Percentiles rank a stretch among this genome's conserved stretches.
Conservation (phyloP, 1,140 invertebrate genomes). For the Pteromalus puparum region DNA sequence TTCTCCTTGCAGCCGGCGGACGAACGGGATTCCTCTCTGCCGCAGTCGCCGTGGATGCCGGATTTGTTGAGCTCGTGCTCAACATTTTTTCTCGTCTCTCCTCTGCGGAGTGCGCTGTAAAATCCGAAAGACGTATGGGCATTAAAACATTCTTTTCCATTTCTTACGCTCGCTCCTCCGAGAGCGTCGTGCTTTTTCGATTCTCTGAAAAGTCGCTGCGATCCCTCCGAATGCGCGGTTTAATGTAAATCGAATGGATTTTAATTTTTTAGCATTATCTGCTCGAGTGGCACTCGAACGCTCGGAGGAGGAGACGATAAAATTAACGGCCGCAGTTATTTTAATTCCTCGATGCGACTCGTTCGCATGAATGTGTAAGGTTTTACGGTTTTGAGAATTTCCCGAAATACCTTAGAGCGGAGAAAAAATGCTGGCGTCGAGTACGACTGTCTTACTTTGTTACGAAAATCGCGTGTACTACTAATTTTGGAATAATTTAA, state of each 20-base stretch:
- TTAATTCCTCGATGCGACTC: not conserved
- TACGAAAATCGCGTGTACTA: constrained; percentile 25
- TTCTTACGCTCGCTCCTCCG: not conserved
- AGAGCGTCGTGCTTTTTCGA: not conserved
- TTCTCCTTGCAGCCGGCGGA: not conserved
- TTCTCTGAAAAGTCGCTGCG: not conserved
- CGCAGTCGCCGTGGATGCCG: not conserved
- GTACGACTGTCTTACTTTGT: not conserved
- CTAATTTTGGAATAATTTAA: constrained; percentile 38
- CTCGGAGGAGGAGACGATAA: not conserved
- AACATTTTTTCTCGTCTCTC: not conserved
- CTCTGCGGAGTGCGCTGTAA: not conserved
- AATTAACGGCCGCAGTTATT: not conserved
- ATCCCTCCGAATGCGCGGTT: not conserved
- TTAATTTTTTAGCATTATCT: not conserved
- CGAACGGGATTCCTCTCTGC: constrained; percentile 32
- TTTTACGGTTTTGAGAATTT: not conserved
- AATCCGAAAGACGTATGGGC: not conserved
- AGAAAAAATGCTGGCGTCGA: not conserved
- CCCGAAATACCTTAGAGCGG: not conserved
- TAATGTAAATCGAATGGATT: not conserved
- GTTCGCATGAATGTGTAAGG: too few relatives aligned
- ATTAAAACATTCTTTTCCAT: constrained; percentile 36
- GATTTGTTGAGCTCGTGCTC: constrained; percentile 2
- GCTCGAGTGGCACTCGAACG: too few relatives aligned